These are phyloP conservation scores for Drosophila maculinotata DNA, from an alignment of 2,888 invertebrate genomes.

Conservation along the genomic window DNA sequence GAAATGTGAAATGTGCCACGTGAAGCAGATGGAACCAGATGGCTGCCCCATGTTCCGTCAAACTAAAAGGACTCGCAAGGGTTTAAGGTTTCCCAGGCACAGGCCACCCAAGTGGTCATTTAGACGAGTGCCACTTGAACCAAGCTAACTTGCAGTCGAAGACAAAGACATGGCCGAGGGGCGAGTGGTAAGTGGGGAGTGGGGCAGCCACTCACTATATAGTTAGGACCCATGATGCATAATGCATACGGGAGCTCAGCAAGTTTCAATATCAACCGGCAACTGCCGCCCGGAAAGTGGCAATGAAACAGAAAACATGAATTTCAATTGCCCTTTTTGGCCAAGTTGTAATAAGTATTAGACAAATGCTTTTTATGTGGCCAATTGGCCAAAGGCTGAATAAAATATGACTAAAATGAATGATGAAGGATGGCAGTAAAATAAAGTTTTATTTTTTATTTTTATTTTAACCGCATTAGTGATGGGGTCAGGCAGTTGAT, in stretches of 20 bases:
- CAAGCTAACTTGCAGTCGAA: constrained; percentile 29
- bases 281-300: constrained; percentile 32
- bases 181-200: no score
- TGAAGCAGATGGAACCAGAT: constrained; percentile 36
- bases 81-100: constrained; percentile 16
- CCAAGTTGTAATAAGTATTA: background rate
- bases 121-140: constrained; percentile 40
- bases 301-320: constrained; percentile 40
- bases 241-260: constrained; percentile 6
- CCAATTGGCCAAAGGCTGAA: constrained; percentile 24
- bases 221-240: constrained; percentile 1
- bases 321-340: constrained; percentile 31
- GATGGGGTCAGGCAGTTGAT: no score
- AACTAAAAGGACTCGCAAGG: constrained; percentile 9
- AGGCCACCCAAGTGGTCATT: constrained; percentile 51
- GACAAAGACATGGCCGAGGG: no score
- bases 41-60: constrained; percentile 1
- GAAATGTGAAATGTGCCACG: constrained; percentile 57
- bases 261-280: constrained; percentile 46
- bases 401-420: constrained; percentile 25
- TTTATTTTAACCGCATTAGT: no score
- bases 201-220: background rate
- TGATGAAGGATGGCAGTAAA: constrained; percentile 1
- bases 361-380: constrained; percentile 18
- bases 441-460: constrained; percentile 13